Conservation (phyloP, 1,140 invertebrate genomes). For the Pentalonia nigronervosa region DNA sequence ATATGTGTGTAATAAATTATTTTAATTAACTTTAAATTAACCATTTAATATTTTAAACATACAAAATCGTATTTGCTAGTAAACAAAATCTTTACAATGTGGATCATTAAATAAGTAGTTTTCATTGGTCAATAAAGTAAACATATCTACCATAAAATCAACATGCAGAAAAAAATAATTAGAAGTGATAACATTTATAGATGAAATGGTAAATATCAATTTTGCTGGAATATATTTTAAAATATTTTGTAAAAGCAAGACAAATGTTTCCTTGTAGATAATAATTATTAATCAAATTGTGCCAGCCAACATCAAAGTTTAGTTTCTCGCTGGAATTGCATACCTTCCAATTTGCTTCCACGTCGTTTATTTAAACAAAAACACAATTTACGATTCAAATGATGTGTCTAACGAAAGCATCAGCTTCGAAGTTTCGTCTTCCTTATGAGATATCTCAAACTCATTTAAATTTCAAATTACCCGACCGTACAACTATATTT, state of each 20-base stretch:
- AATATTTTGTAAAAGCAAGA: neutral
- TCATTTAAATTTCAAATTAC: constrained; percentile 48
- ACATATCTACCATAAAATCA: neutral
- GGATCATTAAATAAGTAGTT: neutral
- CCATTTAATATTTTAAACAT: neutral
- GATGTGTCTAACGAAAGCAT: constrained; percentile 21
- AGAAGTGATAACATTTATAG: neutral
- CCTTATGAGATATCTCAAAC: neutral
- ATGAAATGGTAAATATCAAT: neutral
- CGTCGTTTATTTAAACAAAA: constrained; percentile 41
- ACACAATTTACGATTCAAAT: constrained; percentile 49
- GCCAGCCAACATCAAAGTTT: constrained; percentile 32
- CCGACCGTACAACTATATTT: neutral
- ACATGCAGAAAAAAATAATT: neutral
- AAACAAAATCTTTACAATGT: neutral
- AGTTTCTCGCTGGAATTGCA: neutral
- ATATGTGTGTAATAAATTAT: neutral
- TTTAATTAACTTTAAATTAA: neutral
- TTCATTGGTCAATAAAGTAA: neutral
- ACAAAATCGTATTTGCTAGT: neutral
- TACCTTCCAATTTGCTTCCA: constrained; percentile 38
- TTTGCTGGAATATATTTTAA: neutral
- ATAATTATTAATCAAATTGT: constrained; percentile 44
- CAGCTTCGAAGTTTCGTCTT: constrained; percentile 1
- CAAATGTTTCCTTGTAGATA: neutral